Evolutionary conservation across 2,888 invertebrate species (phyloP), one percentile per base, ranked within the genome.

Genomic region (Aleiodes testaceus): DNA sequence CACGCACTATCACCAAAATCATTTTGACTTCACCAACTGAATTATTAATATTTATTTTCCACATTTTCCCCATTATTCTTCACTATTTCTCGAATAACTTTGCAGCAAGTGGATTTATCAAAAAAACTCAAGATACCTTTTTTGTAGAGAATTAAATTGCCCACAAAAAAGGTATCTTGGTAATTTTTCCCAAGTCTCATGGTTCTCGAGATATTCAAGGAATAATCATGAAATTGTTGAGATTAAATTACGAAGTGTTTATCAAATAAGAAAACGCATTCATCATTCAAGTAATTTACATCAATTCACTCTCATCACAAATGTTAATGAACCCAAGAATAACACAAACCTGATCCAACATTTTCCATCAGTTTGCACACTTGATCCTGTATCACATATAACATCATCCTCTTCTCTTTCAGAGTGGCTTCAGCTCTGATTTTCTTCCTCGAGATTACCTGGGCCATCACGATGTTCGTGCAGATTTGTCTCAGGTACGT

Each of bases 381-480:
- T 63, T 63, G 55, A 64, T 69, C 66, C 49, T 70, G 44, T 68
- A 50, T 70, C 70, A 75, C 72, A 55, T 71, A 44, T 67, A 55
- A 53, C 65, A 52, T 73, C 50, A 36, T 59, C 20, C 18, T 68
- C 59, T 20, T 72, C 45, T 45, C 75, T 77, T 80, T 75, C 76
- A 92, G 92, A 87, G 88, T 90, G 77, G 89, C 89, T 69, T 89
- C 92, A 68, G 85, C 88, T 45, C 78, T 91, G 78, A 88, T 92
- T 74, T 89, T 92, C 78, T 88, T 92, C 79, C 87, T 91, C 74
- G 92, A 92, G 88, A 89, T 91, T 69, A 91, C 91, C 73, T 92
- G 92, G 92, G 90, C 91, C 70, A 88, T 92, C 79, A 91, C 91
- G 50, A 86, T 92, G 70, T 92, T 92, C 83, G 87, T 92, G 71